Evolutionary conservation across 2,888 invertebrate genomes (phyloP), one percentile per base, ranked within the genome.

Genomic region (Aphidius colemani): DNA sequence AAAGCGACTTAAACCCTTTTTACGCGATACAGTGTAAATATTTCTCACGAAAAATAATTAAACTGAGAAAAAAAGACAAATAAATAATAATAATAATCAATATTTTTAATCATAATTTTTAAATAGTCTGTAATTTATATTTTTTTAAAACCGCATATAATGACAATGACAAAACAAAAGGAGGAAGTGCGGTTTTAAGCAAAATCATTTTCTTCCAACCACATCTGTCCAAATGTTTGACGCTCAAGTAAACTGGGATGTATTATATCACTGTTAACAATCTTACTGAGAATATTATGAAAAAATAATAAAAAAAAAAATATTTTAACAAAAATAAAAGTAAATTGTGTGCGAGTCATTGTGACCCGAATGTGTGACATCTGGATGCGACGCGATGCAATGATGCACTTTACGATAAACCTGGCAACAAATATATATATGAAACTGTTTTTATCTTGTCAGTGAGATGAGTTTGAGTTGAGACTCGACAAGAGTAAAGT

Each of bases 351-450:
- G 30, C 30, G 5, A 30, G 30, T 57, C 11, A 59, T 63, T 63
- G 63, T 63, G 58, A 53, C 53, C 58, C 53, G 49, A 55, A 53
- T 51, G 39, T 61, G 53, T 55, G 59, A 59, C 63, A 64, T 64
- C 63, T 64, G 63, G 53, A 59, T 50, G 48, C 44, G 43, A 59
- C 44, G 53, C 50, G 55, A 39, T 39, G 48, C 63, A 46, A 53
- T 49, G 63, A 59, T 63, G 59, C 48, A 48, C 49, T 59, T 46
- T 57, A 6, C 45, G 57, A 57, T 57, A 57, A 48, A 57, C 45
- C n/a, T 44, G 44, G 13, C 13, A 18, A 46, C 39, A 39, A 30
- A 8, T 45, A 56, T 44, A 45, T 18, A 13, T 9, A 30, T 57
- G 46, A 57, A 57, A 46, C n/a, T 10, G 30, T 56, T 45, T 45